Evolutionary conservation across 1,140 invertebrate species (phyloP).

Genomic region (Drosophila santomea): DNA sequence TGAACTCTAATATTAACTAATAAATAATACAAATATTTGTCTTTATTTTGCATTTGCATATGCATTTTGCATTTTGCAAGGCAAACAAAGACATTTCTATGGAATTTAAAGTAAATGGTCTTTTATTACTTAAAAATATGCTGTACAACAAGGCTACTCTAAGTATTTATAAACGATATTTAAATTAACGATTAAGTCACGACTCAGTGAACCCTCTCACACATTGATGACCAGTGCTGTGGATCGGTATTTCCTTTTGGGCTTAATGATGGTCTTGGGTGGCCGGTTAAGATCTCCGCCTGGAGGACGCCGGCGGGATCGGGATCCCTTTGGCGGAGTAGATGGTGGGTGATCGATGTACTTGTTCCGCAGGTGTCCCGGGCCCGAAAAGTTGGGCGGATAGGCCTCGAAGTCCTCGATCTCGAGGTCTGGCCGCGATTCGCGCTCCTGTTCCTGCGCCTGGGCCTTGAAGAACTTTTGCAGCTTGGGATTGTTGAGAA

Average conservation of each 20-base stretch:
- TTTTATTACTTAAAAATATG: slow-evolving; percentile 60
- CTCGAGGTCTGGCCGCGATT: slow-evolving; percentile 62
- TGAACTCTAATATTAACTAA: no score
- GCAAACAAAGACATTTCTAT: neutral
- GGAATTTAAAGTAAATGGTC: slow-evolving; percentile 34
- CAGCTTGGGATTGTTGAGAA: slow-evolving; percentile 75
- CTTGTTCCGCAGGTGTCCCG: slow-evolving; percentile 54
- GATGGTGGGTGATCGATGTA: slow-evolving; percentile 39
- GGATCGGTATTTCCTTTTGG: slow-evolving; percentile 69
- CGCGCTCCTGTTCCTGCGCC: slow-evolving; percentile 56
- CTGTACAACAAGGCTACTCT: slow-evolving; percentile 44
- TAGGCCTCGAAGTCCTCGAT: slow-evolving; percentile 70
- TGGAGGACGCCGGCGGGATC: slow-evolving; percentile 51
- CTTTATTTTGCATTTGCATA: neutral
- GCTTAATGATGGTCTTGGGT: slow-evolving; percentile 61
- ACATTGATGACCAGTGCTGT: slow-evolving; percentile 79
- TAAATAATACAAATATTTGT: no score
- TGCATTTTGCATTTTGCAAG: no score
- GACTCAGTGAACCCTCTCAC: slow-evolving; percentile 36
- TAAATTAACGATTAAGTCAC: slow-evolving; percentile 34
- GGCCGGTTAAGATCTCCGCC: slow-evolving; percentile 46
- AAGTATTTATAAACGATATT: neutral
- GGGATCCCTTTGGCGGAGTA: slow-evolving; percentile 37
- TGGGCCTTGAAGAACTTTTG: slow-evolving; percentile 74
- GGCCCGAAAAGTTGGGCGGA: slow-evolving; percentile 57